Conservation (phyloP, 2,797 vertebrate species). For the Loriculus beryllinus region DNA sequence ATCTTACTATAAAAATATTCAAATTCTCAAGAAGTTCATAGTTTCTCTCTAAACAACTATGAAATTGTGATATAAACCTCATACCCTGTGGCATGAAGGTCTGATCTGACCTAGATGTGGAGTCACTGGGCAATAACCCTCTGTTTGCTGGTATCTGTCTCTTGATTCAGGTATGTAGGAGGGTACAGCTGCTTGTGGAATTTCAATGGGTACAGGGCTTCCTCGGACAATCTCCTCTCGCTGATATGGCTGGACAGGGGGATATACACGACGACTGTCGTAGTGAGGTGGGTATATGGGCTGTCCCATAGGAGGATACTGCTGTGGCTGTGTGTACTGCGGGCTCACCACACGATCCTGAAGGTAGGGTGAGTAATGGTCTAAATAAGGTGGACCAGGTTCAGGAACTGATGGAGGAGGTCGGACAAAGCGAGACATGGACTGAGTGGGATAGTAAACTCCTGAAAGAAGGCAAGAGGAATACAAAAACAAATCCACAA, state of each 20-base stretch:
- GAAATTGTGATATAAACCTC: background rate
- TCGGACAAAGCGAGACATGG: constrained; percentile 87
- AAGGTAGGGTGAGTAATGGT: constrained; percentile 86
- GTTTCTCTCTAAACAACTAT: background rate
- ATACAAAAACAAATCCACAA: background rate
- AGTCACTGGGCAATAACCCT: constrained; percentile 86
- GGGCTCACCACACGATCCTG: constrained; percentile 82
- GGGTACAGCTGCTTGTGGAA: constrained; percentile 81
- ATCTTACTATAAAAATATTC: background rate
- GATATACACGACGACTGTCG: constrained; percentile 83
- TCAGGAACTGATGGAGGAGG: constrained; percentile 83
- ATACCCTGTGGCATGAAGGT: constrained; percentile 85
- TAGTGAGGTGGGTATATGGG: constrained; percentile 86
- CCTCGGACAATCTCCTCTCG: constrained; percentile 90
- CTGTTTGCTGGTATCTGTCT: constrained; percentile 88
- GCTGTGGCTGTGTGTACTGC: constrained; percentile 81
- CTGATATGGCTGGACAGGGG: constrained; percentile 83
- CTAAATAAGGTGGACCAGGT: constrained; percentile 84
- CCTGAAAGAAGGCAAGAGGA: constrained; percentile 70
- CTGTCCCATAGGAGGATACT: constrained; percentile 79
- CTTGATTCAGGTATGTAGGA: constrained; percentile 89
- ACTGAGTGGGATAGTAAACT: constrained; percentile 87
- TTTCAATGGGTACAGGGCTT: constrained; percentile 89
- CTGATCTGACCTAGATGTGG: constrained; percentile 86
- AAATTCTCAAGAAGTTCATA: background rate